phyloP scores from a whole-genome alignment of 2,113 vertebrate genomes.

The Choloepus hoffmanni region DNA sequence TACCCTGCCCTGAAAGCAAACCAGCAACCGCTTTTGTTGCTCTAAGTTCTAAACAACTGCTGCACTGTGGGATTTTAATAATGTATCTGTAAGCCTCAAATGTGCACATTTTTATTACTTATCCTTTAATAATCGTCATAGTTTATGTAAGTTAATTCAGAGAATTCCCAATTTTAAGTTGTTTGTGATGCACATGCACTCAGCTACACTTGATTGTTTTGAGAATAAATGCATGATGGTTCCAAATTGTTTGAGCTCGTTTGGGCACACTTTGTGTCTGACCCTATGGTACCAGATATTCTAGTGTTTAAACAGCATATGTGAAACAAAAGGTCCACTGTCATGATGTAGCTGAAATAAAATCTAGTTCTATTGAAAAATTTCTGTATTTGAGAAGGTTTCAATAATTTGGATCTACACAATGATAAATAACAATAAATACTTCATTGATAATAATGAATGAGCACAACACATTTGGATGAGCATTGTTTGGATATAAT shows the following conservation, averaged over 20 bases:
- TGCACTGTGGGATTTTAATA: background rate
- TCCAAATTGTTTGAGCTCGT: background rate
- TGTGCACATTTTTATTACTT: background rate
- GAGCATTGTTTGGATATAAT: background rate
- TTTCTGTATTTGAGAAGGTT: background rate
- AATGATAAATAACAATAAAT: background rate
- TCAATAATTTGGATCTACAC: background rate
- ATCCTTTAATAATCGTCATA: background rate
- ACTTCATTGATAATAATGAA: background rate
- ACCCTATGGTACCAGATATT: background rate
- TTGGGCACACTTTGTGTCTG: background rate
- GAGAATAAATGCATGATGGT: background rate
- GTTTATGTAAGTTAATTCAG: background rate
- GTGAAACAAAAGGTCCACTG: background rate
- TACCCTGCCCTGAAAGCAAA: background rate
- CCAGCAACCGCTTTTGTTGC: background rate
- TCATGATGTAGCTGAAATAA: background rate
- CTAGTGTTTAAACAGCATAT: background rate
- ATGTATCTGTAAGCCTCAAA: background rate
- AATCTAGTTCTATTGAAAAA: background rate
- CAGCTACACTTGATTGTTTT: background rate
- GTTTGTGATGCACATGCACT: background rate
- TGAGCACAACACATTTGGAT: background rate
- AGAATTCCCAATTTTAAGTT: background rate
- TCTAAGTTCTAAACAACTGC: background rate